These are phyloP conservation scores for Neotoxoptera formosana DNA, from an alignment of 1,140 invertebrate species.

Conservation along the genomic window DNA sequence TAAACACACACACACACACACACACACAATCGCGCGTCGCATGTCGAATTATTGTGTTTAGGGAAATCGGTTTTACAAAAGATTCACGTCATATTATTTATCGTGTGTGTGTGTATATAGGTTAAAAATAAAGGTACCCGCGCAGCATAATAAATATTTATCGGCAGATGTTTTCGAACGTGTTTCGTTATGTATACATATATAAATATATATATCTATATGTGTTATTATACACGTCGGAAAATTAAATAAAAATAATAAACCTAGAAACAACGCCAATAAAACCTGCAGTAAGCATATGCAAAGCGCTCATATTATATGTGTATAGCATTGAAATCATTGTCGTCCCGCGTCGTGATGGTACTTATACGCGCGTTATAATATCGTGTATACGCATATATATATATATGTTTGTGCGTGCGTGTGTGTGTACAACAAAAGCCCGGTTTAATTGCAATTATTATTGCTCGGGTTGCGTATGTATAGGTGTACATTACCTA, in stretches of 20 bases:
- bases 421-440: background rate
- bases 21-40: background rate
- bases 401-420: background rate
- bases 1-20: background rate
- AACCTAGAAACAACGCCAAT: slow-evolving; percentile 22
- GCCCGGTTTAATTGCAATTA: slow-evolving; percentile 24
- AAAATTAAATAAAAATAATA: slow-evolving; percentile 29
- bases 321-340: background rate
- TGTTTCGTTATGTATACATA: background rate
- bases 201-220: too few species aligned
- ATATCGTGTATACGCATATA: background rate
- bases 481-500: background rate
- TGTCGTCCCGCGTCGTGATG: background rate
- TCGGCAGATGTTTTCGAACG: slow-evolving; percentile 37
- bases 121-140: background rate
- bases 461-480: background rate
- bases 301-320: background rate
- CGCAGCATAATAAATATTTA: slow-evolving; percentile 28
- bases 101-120: background rate
- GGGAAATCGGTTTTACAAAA: background rate
- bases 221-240: background rate
- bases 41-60: background rate
- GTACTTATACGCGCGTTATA: background rate
- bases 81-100: background rate
- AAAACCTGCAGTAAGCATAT: slow-evolving; percentile 15